Evolutionary conservation across 2,113 vertebrate genomes (phyloP).

Genomic region (Trichomycterus rosablanca): DNA sequence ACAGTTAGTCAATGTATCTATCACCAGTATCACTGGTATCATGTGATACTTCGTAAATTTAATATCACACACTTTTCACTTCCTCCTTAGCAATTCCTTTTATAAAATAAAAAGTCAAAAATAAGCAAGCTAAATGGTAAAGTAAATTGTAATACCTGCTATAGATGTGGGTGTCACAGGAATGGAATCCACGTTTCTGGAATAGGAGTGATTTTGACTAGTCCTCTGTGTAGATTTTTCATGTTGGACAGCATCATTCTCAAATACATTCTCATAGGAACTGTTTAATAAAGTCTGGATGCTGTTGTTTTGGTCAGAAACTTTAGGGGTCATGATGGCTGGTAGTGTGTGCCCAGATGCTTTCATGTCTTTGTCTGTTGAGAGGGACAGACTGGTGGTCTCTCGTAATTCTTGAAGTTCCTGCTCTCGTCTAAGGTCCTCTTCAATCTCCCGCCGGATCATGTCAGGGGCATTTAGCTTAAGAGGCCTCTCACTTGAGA

Average conservation of each 20-base stretch:
- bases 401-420: constrained; percentile 72
- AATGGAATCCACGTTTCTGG: constrained; percentile 27
- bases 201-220: constrained; percentile 40
- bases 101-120: no score
- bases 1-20: neutral
- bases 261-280: neutral
- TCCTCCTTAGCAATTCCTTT: neutral
- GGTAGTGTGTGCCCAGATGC: neutral
- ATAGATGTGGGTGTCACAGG: neutral
- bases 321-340: neutral
- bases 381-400: constrained; percentile 33
- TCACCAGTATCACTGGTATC: neutral
- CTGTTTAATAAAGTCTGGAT: constrained; percentile 5
- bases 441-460: constrained; percentile 80
- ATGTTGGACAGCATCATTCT: constrained; percentile 28
- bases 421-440: constrained; percentile 73
- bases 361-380: neutral
- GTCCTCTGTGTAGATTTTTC: constrained; percentile 44
- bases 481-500: constrained; percentile 55
- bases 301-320: neutral
- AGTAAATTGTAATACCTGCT: constrained; percentile 25
- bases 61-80: neutral
- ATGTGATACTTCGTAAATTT: neutral
- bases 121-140: no score
- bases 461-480: constrained; percentile 56